Base-by-base conservation (phyloP, 2,888 invertebrate genomes). In the Malachius bipustulatus region DNA sequence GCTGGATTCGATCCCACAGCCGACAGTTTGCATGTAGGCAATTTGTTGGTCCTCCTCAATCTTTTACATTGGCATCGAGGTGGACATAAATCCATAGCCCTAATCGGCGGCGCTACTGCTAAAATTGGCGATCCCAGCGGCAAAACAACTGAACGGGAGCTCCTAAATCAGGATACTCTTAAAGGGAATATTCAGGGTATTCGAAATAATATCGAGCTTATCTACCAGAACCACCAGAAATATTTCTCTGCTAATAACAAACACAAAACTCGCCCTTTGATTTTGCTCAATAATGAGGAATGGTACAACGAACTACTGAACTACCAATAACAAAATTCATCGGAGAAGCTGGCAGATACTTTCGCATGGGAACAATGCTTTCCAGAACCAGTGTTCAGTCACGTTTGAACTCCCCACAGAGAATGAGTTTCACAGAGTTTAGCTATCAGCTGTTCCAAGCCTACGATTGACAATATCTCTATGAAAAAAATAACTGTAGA, bases 1-100 rank as follows among this genome's bases (percentile, higher is more conserved):
- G 91, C 91, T 36, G 98, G 98, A 0, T 98, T 98, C 63, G 98
- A 98, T 67, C 97, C 98, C 1, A 97, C 98, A 1, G 89, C 96
- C 0, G 75, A 83, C 49, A 94, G 93, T 63, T 72, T 98, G 16
- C 98, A 99, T 62, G 72, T 98, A 26, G 98, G 98, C 12, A 96
- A 98, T 66, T 71, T 99, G 10, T 66, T 97, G 16, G 77, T 97
- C 16, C 69, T 99, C 27, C 77, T 90, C 49, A 87, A 88, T 50
- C 69, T 98, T 9, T 59, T 97, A 13, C 91, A 94, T 54, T 90
- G 90, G 75, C 90, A 91, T 59, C 66, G 91, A 55, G 82, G 78
- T 14, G 96, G 96, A 0, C 94, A 96, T 56, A 70, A 78, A 53
- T 76, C 84, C 6, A 82, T 98, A 51, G 87, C 88, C 16, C 56